Evolutionary conservation across 1,140 invertebrate genomes (phyloP), one percentile per base, ranked within the genome.

Genomic region (Bombus balteatus): DNA sequence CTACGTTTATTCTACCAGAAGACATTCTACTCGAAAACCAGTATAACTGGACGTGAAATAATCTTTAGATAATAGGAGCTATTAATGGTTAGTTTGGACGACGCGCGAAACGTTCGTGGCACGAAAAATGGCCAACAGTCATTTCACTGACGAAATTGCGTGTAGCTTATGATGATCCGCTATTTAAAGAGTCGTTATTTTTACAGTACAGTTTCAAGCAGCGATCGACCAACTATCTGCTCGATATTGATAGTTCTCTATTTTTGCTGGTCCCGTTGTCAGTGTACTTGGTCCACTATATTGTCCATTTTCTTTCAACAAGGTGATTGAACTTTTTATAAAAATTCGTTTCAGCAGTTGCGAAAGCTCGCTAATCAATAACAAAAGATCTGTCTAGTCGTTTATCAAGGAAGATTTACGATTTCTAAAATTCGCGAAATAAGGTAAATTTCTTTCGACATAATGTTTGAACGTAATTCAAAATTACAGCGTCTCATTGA

Each of bases 161-260:
- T 47, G 37, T 71, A 78, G 47, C 37, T 78, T 78, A 59, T 84
- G 75, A 71, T 59, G 82, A 62, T 72, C 22, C 6, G 47, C 82
- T 84, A 84, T 84, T 84, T 84, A 79, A 84, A 84, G 82, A 79
- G 75, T 1, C 39, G 82, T 47, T 85, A 85, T 85, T 85, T 85
- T 85, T 80, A 62, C 32, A 80, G 22, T 15, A 65, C 66, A 4
- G 77, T 80, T 85, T 85, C 77, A 80, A 80, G 66, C 68, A 72
- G 25, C 53, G 70, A 53, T 71, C 75, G n/a, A 32, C 66, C 15
- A 66, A 28, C 25, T 79, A 71, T 79, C 66, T 80, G 18, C 41
- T 72, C 41, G 32, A 80, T 85, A 81, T 74, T 81, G 77, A 68
- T 73, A 74, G 65, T 57, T 22, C 13, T 75, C 71, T 85, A 85